Evolutionary conservation across 2,797 vertebrate species (phyloP).

Genomic region (Sebastes baramenuke): DNA sequence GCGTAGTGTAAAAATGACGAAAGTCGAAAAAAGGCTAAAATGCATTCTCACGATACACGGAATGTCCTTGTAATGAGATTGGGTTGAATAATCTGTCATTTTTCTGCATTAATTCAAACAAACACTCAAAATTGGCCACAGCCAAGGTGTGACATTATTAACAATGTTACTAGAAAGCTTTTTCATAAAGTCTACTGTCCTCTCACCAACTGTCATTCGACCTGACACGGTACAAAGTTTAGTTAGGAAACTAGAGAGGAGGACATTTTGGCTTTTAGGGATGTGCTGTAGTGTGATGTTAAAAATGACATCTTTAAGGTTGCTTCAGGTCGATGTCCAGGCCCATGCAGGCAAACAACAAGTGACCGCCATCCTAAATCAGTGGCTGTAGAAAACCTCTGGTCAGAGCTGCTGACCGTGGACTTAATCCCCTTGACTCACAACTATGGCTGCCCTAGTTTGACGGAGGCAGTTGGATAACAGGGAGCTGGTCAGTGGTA

Average conservation of each 20-base stretch:
- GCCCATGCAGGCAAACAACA: not conserved
- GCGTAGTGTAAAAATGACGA: no score
- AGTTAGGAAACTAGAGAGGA: not conserved
- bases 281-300: not conserved
- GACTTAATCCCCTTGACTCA: slow-evolving; percentile 64
- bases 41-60: no score
- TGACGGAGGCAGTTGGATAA: slow-evolving; percentile 61
- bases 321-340: not conserved
- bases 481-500: slow-evolving; percentile 44
- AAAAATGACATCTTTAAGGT: not conserved
- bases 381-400: slow-evolving; percentile 29
- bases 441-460: slow-evolving; percentile 64
- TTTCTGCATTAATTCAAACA: not conserved
- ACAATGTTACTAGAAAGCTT: not conserved
- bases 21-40: no score
- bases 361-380: slow-evolving; percentile 24
- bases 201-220: no score
- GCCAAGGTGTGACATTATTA: not conserved
- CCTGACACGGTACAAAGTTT: not conserved
- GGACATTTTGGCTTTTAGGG: not conserved
- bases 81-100: not conserved
- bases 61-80: no score
- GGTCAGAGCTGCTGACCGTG: slow-evolving; percentile 40
- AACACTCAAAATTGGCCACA: not conserved
- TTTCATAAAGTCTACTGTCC: no score